Base-by-base conservation (phyloP, 2,113 vertebrate genomes). In the Menidia beryllina region DNA sequence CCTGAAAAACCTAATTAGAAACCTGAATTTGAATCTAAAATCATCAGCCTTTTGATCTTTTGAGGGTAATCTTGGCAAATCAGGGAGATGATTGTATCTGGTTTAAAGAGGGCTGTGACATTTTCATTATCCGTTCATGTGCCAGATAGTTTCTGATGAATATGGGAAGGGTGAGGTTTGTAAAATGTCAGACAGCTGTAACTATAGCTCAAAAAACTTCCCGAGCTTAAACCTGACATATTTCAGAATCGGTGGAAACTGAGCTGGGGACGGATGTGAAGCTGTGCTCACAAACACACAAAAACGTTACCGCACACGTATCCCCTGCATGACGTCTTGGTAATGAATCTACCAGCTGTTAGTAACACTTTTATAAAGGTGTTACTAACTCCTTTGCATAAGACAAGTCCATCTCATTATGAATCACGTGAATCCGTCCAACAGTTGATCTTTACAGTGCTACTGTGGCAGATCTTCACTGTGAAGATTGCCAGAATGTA, bases 401-500 rank as follows among this genome's bases (percentile, higher is more conserved):
- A 52, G 14, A 66, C 12, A 20, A 23, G 19, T 13, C 27, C n/a
- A 53, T 0, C 20, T 47, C 26, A 56, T 52, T n/a, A 27, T 27
- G 2, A 34, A 34, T 34, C 0, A 21, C 14, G 68, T 68, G 27
- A 53, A 0, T 54, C 20, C 4, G 17, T 39, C 36, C 23, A 27
- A 30, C 41, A 62, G 11, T 36, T 54, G 64, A 57, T 59, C 15
- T 36, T 65, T 65, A 24, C 7, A 23, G 30, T 53, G 39, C 25
- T 15, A 36, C 61, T 50, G 24, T 55, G 34, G 17, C 62, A 38
- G 66, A 20, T 83, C 12, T 21, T 57, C 34, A 24, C 56, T 41
- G 14, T 45, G 66, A 61, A 23, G 27, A 24, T 13, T 65, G 47
- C n/a, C 27, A 4, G 52, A 74, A 0, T 9, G 68, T 34, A 61